Percentiles rank a stretch among this genome's conserved stretches.
These are phyloP conservation scores for Gnathonemus echidnorhynchus DNA, from an alignment of 2,113 vertebrate genomes.

Conservation along the genomic window DNA sequence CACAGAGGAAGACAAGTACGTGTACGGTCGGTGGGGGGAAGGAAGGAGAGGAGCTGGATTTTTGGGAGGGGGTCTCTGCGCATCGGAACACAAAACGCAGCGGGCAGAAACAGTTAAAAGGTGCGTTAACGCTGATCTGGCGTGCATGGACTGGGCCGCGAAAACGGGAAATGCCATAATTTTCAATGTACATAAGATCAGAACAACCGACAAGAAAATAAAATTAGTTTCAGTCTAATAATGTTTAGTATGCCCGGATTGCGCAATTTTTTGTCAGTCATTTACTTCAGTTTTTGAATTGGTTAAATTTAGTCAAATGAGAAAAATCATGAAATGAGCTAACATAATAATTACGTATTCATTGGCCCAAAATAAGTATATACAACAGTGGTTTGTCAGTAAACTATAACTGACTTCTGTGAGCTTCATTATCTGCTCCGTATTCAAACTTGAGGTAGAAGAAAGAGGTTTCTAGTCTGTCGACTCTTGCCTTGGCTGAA, in stretches of 20 bases:
- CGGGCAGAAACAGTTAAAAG: not conserved
- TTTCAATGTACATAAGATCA: not conserved
- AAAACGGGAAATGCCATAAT: not conserved
- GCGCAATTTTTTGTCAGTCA: not conserved
- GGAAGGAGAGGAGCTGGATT: not conserved
- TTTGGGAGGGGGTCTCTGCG: constrained; percentile 4
- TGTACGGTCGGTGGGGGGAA: not conserved
- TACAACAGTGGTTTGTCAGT: not conserved
- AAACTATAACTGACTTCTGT: not conserved
- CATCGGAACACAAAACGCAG: not conserved
- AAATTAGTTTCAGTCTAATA: not conserved
- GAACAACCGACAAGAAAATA: not conserved
- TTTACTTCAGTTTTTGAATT: not conserved
- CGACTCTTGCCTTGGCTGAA: not conserved
- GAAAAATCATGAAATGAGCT: not conserved
- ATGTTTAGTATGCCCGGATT: not conserved
- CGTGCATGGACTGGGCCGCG: not conserved
- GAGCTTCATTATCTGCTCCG: not conserved
- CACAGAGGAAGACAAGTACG: not conserved
- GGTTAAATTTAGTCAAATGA: not conserved
- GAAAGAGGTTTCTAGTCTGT: not conserved
- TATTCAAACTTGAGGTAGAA: not conserved
- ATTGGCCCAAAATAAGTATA: not conserved
- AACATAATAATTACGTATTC: not conserved
- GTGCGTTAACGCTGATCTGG: not conserved